Base-by-base conservation (phyloP, 2,888 invertebrate species). In the Aquatica leii region DNA sequence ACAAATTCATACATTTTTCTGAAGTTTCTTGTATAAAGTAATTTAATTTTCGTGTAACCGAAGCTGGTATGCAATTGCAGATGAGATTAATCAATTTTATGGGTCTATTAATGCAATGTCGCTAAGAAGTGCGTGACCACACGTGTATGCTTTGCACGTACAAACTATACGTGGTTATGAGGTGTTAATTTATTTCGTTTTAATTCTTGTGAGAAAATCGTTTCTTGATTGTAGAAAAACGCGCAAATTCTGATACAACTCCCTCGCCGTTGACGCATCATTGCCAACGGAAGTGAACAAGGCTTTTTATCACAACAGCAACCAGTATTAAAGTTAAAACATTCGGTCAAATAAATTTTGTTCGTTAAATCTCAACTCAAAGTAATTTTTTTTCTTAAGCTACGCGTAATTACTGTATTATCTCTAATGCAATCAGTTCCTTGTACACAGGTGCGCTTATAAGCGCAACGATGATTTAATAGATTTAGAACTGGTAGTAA, bases 251-350 rank as follows among this genome's bases (percentile, higher is more conserved):
- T 34, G n/a, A n/a, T n/a, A n/a, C n/a, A n/a, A 14, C 6, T 21
- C 9, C 9, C 21, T 2, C n/a, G 8, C 14, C 4, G 9, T 12
- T 37, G 5, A 11, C 37, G 37, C 37, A 72, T 65, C 72, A 61
- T 51, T 62, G 61, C 62, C 72, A 69, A 71, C 77, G 77, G 78
- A 78, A 76, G 77, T 76, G 73, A 73, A 71, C 78, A 78, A 77
- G 78, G 77, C 72, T 78, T 78, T 78, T 78, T 78, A 76, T 76
- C 76, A 73, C 74, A 74, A 73, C 74, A 66, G 74, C 74, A 71
- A 71, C 71, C 70, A 71, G 74, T 74, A 74, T 74, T 76, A 74
- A 75, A 76, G 72, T 71, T 65, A 73, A 66, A 67, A 66, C 69
- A 68, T 61, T 49, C 60, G 72, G 55, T 71, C 76, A 74, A 63